These are phyloP conservation scores for Manis javanica DNA, from an alignment of 2,797 vertebrate genomes.

Conservation along the genomic window DNA sequence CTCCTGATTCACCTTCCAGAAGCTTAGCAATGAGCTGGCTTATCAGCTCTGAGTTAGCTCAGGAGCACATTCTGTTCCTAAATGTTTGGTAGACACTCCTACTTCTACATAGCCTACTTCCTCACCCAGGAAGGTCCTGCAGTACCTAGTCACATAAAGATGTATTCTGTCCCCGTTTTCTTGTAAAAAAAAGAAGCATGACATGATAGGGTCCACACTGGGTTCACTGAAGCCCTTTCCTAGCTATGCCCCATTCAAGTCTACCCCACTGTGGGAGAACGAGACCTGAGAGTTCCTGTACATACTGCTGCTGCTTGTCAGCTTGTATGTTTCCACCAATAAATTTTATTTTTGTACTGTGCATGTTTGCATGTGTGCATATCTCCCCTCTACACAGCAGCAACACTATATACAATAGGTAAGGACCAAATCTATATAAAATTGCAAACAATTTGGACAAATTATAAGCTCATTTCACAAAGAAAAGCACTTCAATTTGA, in stretches of 20 bases:
- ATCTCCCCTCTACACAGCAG: neutral
- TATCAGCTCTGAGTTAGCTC: neutral
- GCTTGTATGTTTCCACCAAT: neutral
- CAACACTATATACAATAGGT: neutral
- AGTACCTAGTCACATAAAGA: neutral
- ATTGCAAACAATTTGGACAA: neutral
- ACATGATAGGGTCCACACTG: too few relatives aligned
- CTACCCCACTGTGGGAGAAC: neutral
- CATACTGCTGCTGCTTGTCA: neutral
- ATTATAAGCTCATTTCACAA: conserved; percentile 26
- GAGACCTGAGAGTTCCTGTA: too few relatives aligned
- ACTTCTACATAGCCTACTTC: neutral
- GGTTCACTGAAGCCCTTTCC: neutral
- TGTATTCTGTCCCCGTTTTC: neutral
- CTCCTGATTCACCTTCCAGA: neutral
- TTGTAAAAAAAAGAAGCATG: neutral
- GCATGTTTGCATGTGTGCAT: neutral
- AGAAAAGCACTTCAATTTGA: conserved; percentile 1
- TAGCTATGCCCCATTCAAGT: neutral
- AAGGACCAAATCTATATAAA: neutral
- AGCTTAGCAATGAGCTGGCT: neutral
- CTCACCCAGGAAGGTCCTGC: neutral
- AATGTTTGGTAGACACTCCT: neutral
- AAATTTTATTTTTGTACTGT: neutral
- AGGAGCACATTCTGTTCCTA: neutral